Conservation (phyloP, 1,140 invertebrate genomes). For the Gonatopus flavifemur region DNA sequence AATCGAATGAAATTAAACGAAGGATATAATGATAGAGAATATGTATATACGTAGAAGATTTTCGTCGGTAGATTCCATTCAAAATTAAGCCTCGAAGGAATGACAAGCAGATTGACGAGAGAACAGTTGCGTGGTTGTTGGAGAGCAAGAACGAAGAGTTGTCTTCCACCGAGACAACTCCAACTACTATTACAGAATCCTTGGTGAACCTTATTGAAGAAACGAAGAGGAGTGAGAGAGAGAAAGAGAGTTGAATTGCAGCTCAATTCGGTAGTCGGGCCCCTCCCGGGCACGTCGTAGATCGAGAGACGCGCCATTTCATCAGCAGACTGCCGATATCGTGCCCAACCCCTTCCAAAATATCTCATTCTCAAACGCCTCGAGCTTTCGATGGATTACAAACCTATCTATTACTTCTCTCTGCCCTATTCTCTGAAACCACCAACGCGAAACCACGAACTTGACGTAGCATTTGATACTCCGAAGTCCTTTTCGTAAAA, state of each 20-base stretch:
- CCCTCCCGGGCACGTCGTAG: conserved; percentile 49
- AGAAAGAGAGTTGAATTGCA: conserved; percentile 25
- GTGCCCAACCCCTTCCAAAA: conserved; percentile 51
- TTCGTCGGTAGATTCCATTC: too few species aligned
- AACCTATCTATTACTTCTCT: conserved; percentile 59
- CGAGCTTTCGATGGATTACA: conserved; percentile 57
- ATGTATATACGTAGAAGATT: too few species aligned
- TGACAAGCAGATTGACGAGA: too few species aligned
- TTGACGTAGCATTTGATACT: conserved; percentile 33
- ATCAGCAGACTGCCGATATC: conserved; percentile 59
- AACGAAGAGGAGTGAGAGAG: not conserved
- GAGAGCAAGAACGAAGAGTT: too few species aligned
- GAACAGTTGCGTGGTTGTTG: too few species aligned
- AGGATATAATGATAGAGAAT: too few species aligned
- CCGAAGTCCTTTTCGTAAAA: conserved; percentile 4
- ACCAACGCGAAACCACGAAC: conserved; percentile 33
- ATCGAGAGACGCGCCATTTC: conserved; percentile 55
- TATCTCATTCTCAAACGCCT: conserved; percentile 59
- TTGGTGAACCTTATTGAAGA: too few species aligned
- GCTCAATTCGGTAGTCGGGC: conserved; percentile 45
- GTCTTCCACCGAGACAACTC: conserved; percentile 33
- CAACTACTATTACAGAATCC: too few species aligned
- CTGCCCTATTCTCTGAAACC: conserved; percentile 34
- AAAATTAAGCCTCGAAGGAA: too few species aligned
- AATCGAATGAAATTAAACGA: too few species aligned